phyloP scores from a whole-genome alignment of 1,140 invertebrate species.

The Apis cerana region DNA sequence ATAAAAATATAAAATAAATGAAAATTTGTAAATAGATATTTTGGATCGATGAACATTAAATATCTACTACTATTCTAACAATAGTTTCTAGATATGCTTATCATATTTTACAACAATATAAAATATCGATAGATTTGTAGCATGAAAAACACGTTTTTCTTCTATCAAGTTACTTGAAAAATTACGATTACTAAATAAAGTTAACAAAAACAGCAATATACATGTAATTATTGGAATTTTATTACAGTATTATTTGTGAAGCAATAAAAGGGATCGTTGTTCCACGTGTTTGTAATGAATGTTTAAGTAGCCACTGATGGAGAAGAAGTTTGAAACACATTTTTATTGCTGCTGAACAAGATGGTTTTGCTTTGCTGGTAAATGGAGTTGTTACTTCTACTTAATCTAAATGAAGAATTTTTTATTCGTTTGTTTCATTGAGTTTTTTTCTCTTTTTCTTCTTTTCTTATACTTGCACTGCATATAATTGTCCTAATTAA shows the following conservation, averaged over 20 bases:
- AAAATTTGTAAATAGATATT: too few species aligned
- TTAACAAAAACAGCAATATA: not conserved
- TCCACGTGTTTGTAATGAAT: not conserved
- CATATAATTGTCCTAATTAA: not conserved
- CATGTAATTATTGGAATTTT: conserved; percentile 1
- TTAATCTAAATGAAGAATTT: not conserved
- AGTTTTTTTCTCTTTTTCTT: not conserved
- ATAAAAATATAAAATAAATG: too few species aligned
- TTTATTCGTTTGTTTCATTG: not conserved
- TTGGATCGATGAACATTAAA: too few species aligned
- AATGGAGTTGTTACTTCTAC: not conserved
- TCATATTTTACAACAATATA: too few species aligned
- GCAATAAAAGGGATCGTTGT: not conserved
- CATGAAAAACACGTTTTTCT: too few species aligned
- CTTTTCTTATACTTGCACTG: not conserved
- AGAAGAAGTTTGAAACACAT: not conserved
- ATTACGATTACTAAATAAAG: not conserved
- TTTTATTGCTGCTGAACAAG: not conserved
- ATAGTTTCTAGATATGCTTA: too few species aligned
- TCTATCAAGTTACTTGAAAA: not conserved
- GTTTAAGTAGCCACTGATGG: not conserved
- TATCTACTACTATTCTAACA: too few species aligned
- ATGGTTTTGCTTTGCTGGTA: not conserved
- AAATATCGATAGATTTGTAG: too few species aligned
- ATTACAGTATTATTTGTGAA: not conserved